phyloP scores from a whole-genome alignment of 2,797 vertebrate species.

The Podargus strigoides region DNA sequence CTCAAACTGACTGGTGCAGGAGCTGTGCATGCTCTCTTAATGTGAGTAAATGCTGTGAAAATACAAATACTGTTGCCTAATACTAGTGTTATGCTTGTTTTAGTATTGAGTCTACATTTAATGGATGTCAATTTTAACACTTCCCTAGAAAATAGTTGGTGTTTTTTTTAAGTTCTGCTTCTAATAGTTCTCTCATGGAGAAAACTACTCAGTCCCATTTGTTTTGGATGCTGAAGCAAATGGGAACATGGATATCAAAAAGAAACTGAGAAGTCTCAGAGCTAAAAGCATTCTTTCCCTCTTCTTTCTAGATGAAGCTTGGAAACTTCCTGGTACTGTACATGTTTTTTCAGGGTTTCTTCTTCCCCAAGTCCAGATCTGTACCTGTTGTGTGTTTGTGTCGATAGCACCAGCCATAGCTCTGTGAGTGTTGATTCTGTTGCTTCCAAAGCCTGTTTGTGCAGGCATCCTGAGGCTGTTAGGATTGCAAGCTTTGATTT shows the following conservation, averaged over 20 bases:
- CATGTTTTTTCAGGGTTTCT: background rate
- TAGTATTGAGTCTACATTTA: background rate
- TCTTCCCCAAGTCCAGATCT: background rate
- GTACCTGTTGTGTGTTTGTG: accelerated
- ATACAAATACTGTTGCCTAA: background rate
- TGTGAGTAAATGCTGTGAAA: background rate
- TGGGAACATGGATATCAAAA: background rate
- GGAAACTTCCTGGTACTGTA: background rate
- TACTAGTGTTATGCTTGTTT: background rate
- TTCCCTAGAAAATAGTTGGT: background rate
- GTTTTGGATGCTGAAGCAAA: background rate
- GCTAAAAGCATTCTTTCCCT: background rate
- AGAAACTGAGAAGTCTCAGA: background rate
- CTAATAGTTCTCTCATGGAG: background rate
- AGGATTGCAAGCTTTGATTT: background rate
- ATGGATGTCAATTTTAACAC: background rate
- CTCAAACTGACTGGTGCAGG: background rate
- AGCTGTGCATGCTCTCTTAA: background rate
- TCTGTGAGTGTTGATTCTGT: background rate
- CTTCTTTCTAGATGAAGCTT: background rate
- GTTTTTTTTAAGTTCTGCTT: background rate
- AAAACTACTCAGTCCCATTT: background rate
- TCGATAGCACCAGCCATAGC: background rate
- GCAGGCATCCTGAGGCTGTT: background rate
- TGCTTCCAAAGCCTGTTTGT: background rate